These are phyloP conservation scores for Plecturocebus donacophilus DNA, from an alignment of 2,113 vertebrate genomes.

Conservation along the genomic window DNA sequence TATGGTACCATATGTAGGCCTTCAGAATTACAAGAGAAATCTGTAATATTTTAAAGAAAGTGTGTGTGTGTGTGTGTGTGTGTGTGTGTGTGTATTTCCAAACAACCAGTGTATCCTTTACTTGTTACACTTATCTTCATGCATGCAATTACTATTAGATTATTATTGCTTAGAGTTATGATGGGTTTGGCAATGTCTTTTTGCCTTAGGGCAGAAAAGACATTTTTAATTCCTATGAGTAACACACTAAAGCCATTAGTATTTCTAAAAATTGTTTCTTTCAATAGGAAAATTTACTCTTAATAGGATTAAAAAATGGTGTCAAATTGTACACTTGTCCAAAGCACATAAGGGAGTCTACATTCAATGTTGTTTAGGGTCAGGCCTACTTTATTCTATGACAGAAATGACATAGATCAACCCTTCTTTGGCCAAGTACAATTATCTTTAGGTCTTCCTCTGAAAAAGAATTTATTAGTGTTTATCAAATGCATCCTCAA, in stretches of 20 bases:
- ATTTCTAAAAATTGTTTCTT: neutral
- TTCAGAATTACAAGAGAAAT: neutral
- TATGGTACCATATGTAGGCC: neutral
- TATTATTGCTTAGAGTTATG: neutral
- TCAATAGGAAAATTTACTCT: neutral
- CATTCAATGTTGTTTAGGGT: neutral
- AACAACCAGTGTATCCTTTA: neutral
- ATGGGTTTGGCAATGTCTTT: neutral
- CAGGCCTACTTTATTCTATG: neutral
- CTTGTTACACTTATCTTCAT: neutral
- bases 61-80: too few relatives aligned
- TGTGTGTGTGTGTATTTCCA: neutral
- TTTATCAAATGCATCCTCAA: neutral
- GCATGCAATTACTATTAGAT: neutral
- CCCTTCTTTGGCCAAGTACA: neutral
- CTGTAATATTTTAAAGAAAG: neutral
- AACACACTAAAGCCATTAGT: neutral
- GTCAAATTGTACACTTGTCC: neutral
- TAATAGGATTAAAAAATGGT: neutral
- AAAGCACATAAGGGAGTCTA: neutral
- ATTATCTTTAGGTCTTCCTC: neutral
- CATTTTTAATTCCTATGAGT: neutral
- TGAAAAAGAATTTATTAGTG: conserved; percentile 12
- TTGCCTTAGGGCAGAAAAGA: neutral
- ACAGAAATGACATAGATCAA: neutral